These are phyloP conservation scores for Drosophila pegasa DNA, from an alignment of 2,888 invertebrate genomes.

Conservation along the genomic window DNA sequence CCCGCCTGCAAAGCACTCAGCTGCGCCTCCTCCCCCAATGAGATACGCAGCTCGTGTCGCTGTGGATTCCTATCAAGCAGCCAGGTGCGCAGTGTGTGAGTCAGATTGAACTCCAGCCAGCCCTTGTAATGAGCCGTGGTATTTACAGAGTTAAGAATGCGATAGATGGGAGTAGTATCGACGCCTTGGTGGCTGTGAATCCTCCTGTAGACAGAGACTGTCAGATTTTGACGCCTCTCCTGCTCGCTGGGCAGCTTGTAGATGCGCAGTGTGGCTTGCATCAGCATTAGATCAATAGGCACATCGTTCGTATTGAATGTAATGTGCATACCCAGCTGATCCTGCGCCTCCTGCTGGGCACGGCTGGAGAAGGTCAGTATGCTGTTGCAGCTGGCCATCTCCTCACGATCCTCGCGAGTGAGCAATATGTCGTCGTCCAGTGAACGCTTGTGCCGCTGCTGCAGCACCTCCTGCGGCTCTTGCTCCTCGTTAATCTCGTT, in stretches of 20 bases:
- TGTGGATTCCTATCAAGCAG: conserved; percentile 83
- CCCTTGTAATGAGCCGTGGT: conserved; percentile 90
- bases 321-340: conserved; percentile 83
- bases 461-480: conserved; percentile 65
- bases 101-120: conserved; percentile 95
- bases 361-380: conserved; percentile 95
- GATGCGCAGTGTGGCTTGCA: conserved; percentile 93
- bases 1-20: conserved; percentile 90
- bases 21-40: conserved; percentile 83
- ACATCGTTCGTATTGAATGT: conserved; percentile 97
- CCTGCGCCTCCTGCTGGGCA: neutral
- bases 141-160: conserved; percentile 90
- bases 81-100: conserved; percentile 91
- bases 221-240: conserved; percentile 49
- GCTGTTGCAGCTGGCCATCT: conserved; percentile 95
- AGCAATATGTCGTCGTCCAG: conserved; percentile 85
- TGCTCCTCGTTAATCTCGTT: conserved; percentile 88
- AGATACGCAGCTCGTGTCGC: conserved; percentile 70
- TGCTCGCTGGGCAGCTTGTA: conserved; percentile 86
- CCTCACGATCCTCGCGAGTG: conserved; percentile 91
- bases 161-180: conserved; percentile 85
- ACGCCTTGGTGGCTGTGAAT: conserved; percentile 69
- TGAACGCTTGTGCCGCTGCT: conserved; percentile 69
- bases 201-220: conserved; percentile 73
- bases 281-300: conserved; percentile 90